Evolutionary conservation across 2,888 invertebrate genomes (phyloP), one percentile per base, ranked within the genome.

Genomic region (Phytoseiulus persimilis): DNA sequence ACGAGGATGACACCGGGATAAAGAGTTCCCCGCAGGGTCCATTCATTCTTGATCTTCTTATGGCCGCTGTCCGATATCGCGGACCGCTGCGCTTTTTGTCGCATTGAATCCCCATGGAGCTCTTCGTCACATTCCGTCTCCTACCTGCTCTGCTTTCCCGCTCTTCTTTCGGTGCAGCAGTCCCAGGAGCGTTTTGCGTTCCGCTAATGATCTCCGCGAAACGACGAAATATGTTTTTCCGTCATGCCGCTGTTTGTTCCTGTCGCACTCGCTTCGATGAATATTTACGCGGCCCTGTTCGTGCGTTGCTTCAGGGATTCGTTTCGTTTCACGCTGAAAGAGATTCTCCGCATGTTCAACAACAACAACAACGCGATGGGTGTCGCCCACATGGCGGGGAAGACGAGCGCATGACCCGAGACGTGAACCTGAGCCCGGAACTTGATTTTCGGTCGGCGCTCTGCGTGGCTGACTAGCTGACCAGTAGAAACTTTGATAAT

Each of bases 41-140:
- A 65, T 65, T 65, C 65, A 65, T 65, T 65, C 65, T 65, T 65
- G 65, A 65, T 65, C 65, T 65, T 65, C 65, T 65, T 65, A 65
- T 65, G 65, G 65, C 65, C 65, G 65, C 65, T 28, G 65, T 65
- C 65, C 65, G 65, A 65, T 65, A 65, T 65, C 65, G 65, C 65
- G 65, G 65, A 65, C 65, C 65, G 65, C 18, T 65, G 65, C 65
- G 65, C 65, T 65, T 65, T 65, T 65, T 65, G 65, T 65, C 65
- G 65, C 65, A 28, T 65, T 28, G 65, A 65, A 65, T 65, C 65
- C 65, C 65, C 18, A 65, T 23, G 65, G 65, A 65, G 65, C 65
- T 65, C 18, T 65, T 65, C 65, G 65, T 65, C 65, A 65, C 65
- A 65, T 65, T 65, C 65, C 65, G 14, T 65, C 65, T 65, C 18